A percentile compares a stretch with the other conserved stretches of the same genome.
Conservation (phyloP, 2,888 invertebrate genomes). For the Plebejus argus region DNA sequence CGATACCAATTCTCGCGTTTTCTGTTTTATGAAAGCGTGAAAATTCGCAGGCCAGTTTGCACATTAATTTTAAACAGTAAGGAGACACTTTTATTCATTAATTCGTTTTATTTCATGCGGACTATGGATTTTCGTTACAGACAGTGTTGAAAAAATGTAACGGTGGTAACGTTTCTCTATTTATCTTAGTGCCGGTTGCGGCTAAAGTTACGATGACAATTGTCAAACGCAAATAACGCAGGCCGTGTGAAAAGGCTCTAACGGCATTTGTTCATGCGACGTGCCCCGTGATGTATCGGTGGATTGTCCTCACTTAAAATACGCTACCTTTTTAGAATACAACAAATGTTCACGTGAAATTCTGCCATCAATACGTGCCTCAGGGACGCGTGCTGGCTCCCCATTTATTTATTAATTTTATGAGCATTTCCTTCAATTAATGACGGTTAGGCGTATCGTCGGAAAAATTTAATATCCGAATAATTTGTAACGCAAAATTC, state of each 20-base stretch:
- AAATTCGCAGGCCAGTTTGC: not conserved
- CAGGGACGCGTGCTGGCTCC: constrained; percentile 23
- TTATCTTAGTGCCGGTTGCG: not conserved
- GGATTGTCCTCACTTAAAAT: constrained; percentile 32
- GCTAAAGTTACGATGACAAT: not conserved
- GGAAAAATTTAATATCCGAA: constrained; percentile 9
- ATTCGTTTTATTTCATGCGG: not conserved
- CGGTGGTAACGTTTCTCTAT: not conserved
- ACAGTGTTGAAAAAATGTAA: not conserved
- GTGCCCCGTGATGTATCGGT: constrained; percentile 29
- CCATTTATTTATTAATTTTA: constrained; percentile 30
- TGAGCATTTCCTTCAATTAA: constrained; percentile 22
- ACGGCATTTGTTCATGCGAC: constrained; percentile 30
- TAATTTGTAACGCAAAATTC: not conserved
- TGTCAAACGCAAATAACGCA: not conserved
- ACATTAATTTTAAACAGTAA: not conserved
- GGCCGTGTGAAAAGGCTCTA: constrained; percentile 15
- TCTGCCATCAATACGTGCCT: constrained; percentile 30
- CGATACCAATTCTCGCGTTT: constrained; percentile 12
- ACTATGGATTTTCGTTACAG: no score
- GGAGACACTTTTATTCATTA: not conserved
- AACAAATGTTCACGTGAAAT: constrained; percentile 32
- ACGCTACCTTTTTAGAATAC: constrained; percentile 31
- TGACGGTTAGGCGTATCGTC: constrained; percentile 22
- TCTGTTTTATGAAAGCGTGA: not conserved